Percentiles rank a stretch among this genome's conserved stretches.
These are phyloP conservation scores for Ursus arctos DNA, from an alignment of 2,113 vertebrate genomes.

Conservation along the genomic window DNA sequence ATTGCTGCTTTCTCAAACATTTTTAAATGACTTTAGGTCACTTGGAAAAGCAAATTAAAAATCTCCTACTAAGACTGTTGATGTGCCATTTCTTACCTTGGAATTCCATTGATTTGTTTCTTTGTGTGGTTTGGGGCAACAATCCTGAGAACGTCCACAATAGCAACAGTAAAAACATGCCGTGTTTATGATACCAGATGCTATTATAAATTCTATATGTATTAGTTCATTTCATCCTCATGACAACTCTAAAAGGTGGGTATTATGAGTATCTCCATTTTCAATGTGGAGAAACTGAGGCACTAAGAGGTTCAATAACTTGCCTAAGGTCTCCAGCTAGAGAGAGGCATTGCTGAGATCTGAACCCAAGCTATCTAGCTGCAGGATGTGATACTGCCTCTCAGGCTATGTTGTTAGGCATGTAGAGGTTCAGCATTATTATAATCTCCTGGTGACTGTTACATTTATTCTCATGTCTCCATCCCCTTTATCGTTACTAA, in stretches of 20 bases:
- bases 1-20: neutral
- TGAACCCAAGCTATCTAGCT: neutral
- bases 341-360: neutral
- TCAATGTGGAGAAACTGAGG: neutral
- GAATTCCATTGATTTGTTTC: constrained; percentile 1
- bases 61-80: neutral
- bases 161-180: neutral
- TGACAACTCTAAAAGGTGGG: neutral
- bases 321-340: neutral
- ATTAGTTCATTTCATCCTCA: neutral
- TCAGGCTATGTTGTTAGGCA: neutral
- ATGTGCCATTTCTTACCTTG: neutral
- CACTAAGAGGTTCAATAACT: neutral
- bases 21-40: neutral
- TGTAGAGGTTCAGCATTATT: rapidly evolving
- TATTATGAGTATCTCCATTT: neutral
- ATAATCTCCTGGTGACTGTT: rapidly evolving
- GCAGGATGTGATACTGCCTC: rapidly evolving
- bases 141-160: neutral
- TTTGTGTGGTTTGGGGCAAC: neutral
- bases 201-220: neutral
- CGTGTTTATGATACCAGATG: neutral
- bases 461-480: rapidly evolving
- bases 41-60: neutral
- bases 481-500: neutral